Evolutionary conservation across 1,140 invertebrate species (phyloP).

Genomic region (Cotesia vestalis): DNA sequence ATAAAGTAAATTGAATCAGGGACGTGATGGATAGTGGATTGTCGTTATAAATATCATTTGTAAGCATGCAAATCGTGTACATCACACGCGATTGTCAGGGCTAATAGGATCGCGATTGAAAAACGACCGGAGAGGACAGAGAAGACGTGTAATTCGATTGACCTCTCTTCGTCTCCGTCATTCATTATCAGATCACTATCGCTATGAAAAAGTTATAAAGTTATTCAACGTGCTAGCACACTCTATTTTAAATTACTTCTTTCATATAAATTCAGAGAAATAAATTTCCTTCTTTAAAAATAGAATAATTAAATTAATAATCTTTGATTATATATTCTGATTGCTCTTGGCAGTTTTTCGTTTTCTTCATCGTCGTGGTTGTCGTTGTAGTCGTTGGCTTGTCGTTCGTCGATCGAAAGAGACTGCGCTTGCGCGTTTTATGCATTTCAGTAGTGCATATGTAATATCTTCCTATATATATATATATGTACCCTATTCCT

Average conservation of each 20-base stretch:
- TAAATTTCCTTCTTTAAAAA: no score
- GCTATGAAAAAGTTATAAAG: neutral
- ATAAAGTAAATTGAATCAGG: slow-evolving; percentile 5
- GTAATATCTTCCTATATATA: neutral
- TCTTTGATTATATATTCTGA: no score
- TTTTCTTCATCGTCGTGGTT: slow-evolving; percentile 10
- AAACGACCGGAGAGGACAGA: slow-evolving; percentile 15
- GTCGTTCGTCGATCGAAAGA: slow-evolving; percentile 28
- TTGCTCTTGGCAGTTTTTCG: neutral
- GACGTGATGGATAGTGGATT: neutral
- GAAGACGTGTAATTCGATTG: slow-evolving; percentile 27
- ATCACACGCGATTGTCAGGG: slow-evolving; percentile 22
- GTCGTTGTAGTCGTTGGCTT: neutral
- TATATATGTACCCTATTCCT: neutral
- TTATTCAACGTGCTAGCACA: neutral
- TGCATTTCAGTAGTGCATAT: neutral
- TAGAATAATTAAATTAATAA: no score
- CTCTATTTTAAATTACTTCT: neutral
- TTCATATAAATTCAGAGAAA: no score
- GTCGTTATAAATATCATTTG: slow-evolving; percentile 18
- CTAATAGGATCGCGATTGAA: slow-evolving; percentile 16
- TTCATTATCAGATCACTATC: neutral
- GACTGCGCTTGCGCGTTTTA: slow-evolving; percentile 26
- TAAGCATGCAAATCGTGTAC: slow-evolving; percentile 17
- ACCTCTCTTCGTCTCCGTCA: slow-evolving; percentile 26